Percentiles rank a stretch among this genome's conserved stretches.
Evolutionary conservation across 2,888 invertebrate species (phyloP).

Genomic region (Idaea straminata): DNA sequence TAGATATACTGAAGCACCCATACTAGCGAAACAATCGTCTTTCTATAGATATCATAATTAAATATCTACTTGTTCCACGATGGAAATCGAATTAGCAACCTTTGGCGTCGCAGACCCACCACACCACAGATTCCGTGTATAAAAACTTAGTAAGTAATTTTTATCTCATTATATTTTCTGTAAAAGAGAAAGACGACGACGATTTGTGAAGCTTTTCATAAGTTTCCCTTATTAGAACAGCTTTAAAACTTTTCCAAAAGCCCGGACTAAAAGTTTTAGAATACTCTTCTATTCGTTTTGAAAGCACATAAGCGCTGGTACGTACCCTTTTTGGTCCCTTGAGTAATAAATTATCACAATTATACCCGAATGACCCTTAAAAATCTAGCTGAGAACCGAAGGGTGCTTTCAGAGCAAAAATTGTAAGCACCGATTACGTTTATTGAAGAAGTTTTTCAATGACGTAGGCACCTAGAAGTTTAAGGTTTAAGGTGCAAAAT

Average conservation of each 20-base stretch:
- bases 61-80: too few relatives aligned
- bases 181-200: too few relatives aligned
- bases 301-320: neutral
- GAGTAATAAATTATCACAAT: neutral
- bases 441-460: neutral
- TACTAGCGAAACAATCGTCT: too few relatives aligned
- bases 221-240: neutral
- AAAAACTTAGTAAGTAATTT: too few relatives aligned
- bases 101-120: too few relatives aligned
- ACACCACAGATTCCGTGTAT: too few relatives aligned
- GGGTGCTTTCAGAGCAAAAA: neutral
- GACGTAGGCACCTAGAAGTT: too few relatives aligned
- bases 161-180: too few relatives aligned
- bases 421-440: neutral
- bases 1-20: too few relatives aligned
- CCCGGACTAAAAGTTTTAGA: neutral
- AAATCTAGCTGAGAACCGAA: neutral
- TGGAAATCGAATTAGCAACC: too few relatives aligned
- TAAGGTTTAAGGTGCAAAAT: neutral
- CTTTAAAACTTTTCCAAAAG: neutral
- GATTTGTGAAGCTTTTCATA: neutral
- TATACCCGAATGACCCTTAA: conserved; percentile 1
- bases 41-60: too few relatives aligned
- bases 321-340: neutral
- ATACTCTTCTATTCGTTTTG: neutral